These are phyloP conservation scores for Tiliqua scincoides DNA, from an alignment of 2,113 vertebrate genomes.

Conservation along the genomic window DNA sequence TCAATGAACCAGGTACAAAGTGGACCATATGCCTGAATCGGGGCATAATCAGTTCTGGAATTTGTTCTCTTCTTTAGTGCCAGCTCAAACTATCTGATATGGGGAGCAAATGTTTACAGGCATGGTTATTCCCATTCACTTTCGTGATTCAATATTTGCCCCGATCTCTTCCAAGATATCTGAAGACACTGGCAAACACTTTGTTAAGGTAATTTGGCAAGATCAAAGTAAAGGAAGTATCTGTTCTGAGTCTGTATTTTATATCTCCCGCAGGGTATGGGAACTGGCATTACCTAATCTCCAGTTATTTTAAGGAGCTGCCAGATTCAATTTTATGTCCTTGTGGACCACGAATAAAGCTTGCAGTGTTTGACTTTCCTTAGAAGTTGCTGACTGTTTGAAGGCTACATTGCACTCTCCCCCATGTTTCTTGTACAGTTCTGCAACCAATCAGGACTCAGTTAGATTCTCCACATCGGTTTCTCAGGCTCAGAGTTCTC, in stretches of 20 bases:
- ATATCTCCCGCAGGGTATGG: not conserved
- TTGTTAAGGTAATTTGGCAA: constrained; percentile 19
- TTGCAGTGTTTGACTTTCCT: not conserved
- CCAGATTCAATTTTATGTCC: constrained; percentile 22
- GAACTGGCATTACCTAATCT: not conserved
- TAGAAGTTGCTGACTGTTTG: not conserved
- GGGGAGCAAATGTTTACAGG: constrained; percentile 30
- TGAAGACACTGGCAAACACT: constrained; percentile 15
- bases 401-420: not conserved
- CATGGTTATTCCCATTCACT: not conserved
- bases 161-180: not conserved
- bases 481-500: not conserved
- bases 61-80: constrained; percentile 27
- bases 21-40: constrained; percentile 3
- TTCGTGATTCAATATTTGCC: constrained; percentile 2
- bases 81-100: not conserved
- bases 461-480: not conserved
- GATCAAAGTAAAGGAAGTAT: not conserved
- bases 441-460: not conserved
- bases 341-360: not conserved
- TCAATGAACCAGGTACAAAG: constrained; percentile 3
- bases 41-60: not conserved
- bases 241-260: not conserved
- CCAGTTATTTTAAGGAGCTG: not conserved
- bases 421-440: rapidly evolving